Conservation (phyloP, 1,140 invertebrate species). For the Aphelinus certus region DNA sequence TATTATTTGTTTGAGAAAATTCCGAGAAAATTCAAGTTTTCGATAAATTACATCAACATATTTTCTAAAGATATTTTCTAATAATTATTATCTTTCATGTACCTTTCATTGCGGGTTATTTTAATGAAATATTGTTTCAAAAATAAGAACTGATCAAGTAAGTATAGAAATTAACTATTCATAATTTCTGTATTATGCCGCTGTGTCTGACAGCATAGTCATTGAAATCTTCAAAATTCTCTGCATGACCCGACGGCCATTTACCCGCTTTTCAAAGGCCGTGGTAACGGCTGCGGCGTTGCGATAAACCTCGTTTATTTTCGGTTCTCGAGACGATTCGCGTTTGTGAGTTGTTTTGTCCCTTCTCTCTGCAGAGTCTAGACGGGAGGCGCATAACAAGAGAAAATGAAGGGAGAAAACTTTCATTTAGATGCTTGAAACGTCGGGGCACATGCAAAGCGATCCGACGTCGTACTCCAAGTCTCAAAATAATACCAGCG, state of each 20-base stretch:
- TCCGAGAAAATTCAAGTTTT: too few species aligned
- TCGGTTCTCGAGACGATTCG: conserved; percentile 10
- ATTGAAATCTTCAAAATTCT: conserved; percentile 27
- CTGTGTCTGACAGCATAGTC: conserved; percentile 7
- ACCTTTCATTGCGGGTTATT: too few species aligned
- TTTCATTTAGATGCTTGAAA: conserved; percentile 19
- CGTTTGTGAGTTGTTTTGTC: conserved; percentile 1
- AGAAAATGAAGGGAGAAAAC: conserved; percentile 20
- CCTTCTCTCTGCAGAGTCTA: conserved; percentile 27
- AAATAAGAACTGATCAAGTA: not conserved
- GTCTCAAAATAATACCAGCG: conserved; percentile 34
- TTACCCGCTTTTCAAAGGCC: not conserved
- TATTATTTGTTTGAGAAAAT: too few species aligned
- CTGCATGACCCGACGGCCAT: not conserved
- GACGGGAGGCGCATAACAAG: conserved; percentile 9
- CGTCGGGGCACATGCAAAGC: not conserved
- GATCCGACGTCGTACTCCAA: conserved; percentile 17
- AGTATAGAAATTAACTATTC: not conserved
- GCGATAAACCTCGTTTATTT: conserved; percentile 22
- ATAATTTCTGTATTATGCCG: not conserved
- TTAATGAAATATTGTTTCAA: too few species aligned
- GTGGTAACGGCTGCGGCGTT: not conserved
- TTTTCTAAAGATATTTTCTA: too few species aligned
- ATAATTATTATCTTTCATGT: too few species aligned
- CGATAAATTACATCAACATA: too few species aligned